Base-by-base conservation (phyloP, 2,888 invertebrate genomes). In the Netelia melanura region DNA sequence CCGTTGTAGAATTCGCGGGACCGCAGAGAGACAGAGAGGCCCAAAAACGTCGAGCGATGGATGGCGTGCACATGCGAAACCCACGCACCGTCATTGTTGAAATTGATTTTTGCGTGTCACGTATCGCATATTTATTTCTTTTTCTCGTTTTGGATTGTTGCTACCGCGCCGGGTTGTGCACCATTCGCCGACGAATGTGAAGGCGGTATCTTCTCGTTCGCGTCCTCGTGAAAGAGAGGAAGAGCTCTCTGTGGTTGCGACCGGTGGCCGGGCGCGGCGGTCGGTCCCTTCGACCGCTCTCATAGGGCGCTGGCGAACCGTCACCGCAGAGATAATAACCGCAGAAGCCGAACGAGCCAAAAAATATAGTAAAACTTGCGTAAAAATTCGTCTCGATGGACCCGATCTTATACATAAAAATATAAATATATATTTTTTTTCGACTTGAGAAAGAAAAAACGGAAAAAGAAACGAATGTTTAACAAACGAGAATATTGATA, bases 21-120 rank as follows among this genome's bases (percentile, higher is more conserved):
- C 14, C 48, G 3, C 30, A 30, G 30, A 48, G 11, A 0, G 48
- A 48, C 14, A 10, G 14, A 14, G 48, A 10, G 14, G 48, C 48
- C 48, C 48, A 48, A 62, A 62, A 64, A 56, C 61, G 38, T 52
- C 68, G 30, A 23, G 17, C 65, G 64, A 77, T 44, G 76, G 54
- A 77, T 77, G 71, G 64, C 71, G 64, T 25, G 76, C 67, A 77
- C 70, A 76, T 64, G 76, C 70, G 65, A 82, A 68, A 62, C 74
- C 70, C n/a, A 11, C 23, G 48, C 72, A 21, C 21, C n/a, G 23
- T 64, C 48, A 23, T 30, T 43, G 54, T 30, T 72, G 70, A 91
- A 91, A 92, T 92, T 92, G 92, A 91, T 91, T 92, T 91, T 91
- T 87, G 90, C 89, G 90, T 89, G 90, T 91, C 89, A 89, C 89